These are phyloP conservation scores for Ommatoiulus sabulosus DNA, from an alignment of 2,888 invertebrate species.

Conservation along the genomic window DNA sequence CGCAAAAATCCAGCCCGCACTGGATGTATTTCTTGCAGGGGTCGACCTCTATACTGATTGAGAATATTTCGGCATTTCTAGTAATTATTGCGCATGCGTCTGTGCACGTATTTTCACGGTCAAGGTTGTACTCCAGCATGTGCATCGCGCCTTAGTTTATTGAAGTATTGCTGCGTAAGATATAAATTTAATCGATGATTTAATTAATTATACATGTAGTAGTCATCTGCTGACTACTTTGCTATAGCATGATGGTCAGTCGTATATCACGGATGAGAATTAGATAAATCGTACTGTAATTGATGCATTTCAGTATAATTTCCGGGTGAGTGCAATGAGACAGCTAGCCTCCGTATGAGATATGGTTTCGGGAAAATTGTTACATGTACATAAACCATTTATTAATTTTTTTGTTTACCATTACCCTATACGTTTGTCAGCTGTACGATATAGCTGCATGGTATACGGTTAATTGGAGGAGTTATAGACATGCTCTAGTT, in stretches of 20 bases:
- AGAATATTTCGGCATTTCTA: neutral
- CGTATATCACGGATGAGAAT: neutral
- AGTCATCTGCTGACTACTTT: neutral
- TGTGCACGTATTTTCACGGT: neutral
- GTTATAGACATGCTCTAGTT: slow-evolving; percentile 33
- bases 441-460: neutral
- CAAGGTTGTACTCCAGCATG: neutral
- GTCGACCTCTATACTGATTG: neutral
- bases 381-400: neutral
- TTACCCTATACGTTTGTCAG: neutral
- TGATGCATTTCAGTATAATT: slow-evolving; percentile 11
- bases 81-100: neutral
- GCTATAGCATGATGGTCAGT: neutral
- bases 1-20: neutral
- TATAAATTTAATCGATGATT: neutral
- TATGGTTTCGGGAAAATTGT: neutral
- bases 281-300: neutral
- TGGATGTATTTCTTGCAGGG: too few relatives aligned
- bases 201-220: neutral
- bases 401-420: neutral
- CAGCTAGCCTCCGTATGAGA: neutral
- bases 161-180: neutral
- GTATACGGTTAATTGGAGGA: slow-evolving; percentile 32
- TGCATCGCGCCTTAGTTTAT: neutral
- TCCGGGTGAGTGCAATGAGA: neutral